Evolutionary conservation across 2,113 vertebrate genomes (phyloP), one percentile per base, ranked within the genome.

Genomic region (Bubalus kerabau): DNA sequence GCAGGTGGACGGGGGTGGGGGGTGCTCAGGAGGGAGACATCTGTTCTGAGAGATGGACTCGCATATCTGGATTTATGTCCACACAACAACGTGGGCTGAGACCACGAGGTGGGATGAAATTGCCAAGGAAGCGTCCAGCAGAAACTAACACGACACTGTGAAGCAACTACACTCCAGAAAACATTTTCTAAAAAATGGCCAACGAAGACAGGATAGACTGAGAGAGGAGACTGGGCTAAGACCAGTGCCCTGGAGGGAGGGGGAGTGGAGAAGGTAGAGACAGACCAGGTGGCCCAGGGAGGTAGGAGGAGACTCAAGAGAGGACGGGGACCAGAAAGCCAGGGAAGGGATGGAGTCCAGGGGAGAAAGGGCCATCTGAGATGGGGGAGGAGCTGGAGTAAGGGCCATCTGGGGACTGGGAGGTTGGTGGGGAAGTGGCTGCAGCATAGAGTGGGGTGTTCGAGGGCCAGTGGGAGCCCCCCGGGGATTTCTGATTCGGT

Each of bases 261-360:
- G 56, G 71, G 32, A 89, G 36, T 36, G 36, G 59, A 64, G 40
- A 52, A 21, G 88, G 83, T 56, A 32, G 40, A 86, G 54, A 81
- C 28, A 85, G 46, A 56, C 56, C 16, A 46, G 50, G 28, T 84
- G 16, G 19, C 97, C 93, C 32, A 95, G 95, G 97, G 97, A 97
- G 95, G 74, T 67, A 96, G 94, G 91, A 16, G 57, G 92, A 87
- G 81, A 92, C 50, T 4, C 36, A 92, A 97, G 82, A 87, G 94
- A 94, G 82, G 82, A 48, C 89, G 48, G 87, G 86, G 86, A 89
- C 97, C 3, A 0, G 15, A 98, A 97, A 98, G 96, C 92, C 89
- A 92, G 64, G 21, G 21, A 16, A 26, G 24, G 28, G 26, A 8
- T 0, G 0, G 43, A 46, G 54, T 64, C 7, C 1, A 1, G 15